Evolutionary conservation across 2,797 vertebrate species (phyloP).

Genomic region (Darevskia mixta): DNA sequence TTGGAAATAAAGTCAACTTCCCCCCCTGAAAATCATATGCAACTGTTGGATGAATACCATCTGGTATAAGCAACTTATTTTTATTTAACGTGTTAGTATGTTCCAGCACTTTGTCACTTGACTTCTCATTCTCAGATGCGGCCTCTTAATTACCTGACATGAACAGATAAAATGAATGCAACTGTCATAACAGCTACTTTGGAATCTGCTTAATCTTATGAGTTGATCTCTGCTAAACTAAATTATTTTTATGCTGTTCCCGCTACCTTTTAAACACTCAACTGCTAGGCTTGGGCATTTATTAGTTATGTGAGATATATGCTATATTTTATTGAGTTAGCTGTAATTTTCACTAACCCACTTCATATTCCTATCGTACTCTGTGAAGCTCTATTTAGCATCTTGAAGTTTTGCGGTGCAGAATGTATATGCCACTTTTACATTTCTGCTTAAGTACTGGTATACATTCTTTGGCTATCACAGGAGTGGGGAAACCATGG

Average conservation of each 20-base stretch:
- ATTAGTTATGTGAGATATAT: background rate
- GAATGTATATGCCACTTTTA: background rate
- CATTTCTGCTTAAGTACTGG: background rate
- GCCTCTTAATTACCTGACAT: conserved; percentile 26
- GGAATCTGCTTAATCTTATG: background rate
- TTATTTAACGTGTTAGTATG: conserved; percentile 4
- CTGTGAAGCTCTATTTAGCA: background rate
- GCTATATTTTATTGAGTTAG: background rate
- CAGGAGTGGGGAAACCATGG: too few species aligned
- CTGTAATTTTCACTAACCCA: background rate
- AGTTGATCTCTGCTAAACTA: background rate
- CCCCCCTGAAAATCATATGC: conserved; percentile 7
- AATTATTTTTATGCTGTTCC: background rate
- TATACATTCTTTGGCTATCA: background rate
- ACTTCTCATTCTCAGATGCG: conserved; percentile 17
- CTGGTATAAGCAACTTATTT: conserved; percentile 19
- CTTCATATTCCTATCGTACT: background rate
- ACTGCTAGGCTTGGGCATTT: background rate
- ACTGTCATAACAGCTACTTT: conserved; percentile 7
- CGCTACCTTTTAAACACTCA: background rate
- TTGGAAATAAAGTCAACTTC: conserved; percentile 18
- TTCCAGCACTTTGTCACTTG: conserved; percentile 16
- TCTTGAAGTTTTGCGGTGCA: background rate
- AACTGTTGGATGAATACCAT: conserved; percentile 36
- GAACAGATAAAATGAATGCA: conserved; percentile 8